Evolutionary conservation across 2,888 invertebrate genomes (phyloP), one percentile per base, ranked within the genome.

Genomic region (Erpobdella octoculata): DNA sequence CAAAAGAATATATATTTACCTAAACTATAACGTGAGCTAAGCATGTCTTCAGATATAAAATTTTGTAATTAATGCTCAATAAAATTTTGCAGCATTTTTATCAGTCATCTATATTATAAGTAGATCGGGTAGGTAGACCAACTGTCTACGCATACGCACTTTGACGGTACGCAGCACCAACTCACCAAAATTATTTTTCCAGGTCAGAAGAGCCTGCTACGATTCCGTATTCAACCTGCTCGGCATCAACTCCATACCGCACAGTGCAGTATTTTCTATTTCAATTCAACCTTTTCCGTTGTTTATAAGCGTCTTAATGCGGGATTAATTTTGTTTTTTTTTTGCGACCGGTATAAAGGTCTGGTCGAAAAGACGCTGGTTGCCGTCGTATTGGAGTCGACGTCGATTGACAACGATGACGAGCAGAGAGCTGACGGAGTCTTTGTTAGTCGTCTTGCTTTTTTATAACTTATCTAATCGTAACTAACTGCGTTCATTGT

Each of bases 141-240:
- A n/a, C n/a, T n/a, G n/a, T n/a, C n/a, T n/a, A n/a, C n/a, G n/a
- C n/a, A n/a, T n/a, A n/a, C n/a, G n/a, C n/a, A n/a, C n/a, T n/a
- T n/a, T n/a, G n/a, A n/a, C n/a, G n/a, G n/a, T n/a, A n/a, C n/a
- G n/a, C n/a, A n/a, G n/a, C n/a, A n/a, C n/a, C n/a, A n/a, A n/a
- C n/a, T n/a, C n/a, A n/a, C n/a, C n/a, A n/a, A n/a, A n/a, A n/a
- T n/a, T n/a, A n/a, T n/a, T n/a, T n/a, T 31, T 46, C 15, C n/a
- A 68, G 68, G 68, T 68, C n/a, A 68, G 68, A 68, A 68, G 48
- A 31, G 68, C 68, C n/a, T 38, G 68, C 37, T 68, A 68, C 18
- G 68, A 46, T 18, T 38, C 38, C 18, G 68, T 68, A 15, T 68
- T 68, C 46, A 68, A 46, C n/a, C 33, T 68, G n/a, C 37, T 68